phyloP scores from a whole-genome alignment of 2,113 vertebrate species.

The Albula goreensis region DNA sequence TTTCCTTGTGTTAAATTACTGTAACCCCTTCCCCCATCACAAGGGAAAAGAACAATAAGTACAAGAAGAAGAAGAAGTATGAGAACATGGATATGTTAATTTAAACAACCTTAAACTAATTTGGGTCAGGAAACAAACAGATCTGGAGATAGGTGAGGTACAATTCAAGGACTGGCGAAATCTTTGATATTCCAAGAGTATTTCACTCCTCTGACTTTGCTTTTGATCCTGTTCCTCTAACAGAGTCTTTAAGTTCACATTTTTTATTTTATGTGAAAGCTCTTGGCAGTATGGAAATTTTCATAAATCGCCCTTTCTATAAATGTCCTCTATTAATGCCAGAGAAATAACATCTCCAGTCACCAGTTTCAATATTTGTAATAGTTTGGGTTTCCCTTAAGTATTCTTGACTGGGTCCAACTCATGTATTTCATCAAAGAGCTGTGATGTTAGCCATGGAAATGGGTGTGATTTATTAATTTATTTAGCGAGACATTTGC shows the following conservation, averaged over 20 bases:
- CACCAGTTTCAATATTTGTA: conserved; percentile 13
- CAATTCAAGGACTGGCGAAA: not conserved
- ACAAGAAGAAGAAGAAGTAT: too few species aligned
- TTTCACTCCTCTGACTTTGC: not conserved
- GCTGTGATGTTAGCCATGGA: not conserved
- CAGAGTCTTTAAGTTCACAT: conserved; percentile 1
- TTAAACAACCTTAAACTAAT: too few species aligned
- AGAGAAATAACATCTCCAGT: conserved; percentile 3
- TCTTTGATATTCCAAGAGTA: conserved; percentile 19
- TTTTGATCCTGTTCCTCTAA: conserved; percentile 21
- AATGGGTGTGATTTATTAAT: not conserved
- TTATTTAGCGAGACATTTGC: not conserved
- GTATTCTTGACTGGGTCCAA: not conserved
- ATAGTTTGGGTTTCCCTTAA: not conserved
- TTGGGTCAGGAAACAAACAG: too few species aligned
- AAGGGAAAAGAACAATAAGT: too few species aligned
- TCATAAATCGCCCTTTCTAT: not conserved
- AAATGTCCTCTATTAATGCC: conserved; percentile 9
- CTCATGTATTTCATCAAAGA: not conserved
- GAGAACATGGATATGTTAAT: too few species aligned
- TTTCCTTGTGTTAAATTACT: too few species aligned
- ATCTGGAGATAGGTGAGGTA: not conserved
- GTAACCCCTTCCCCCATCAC: too few species aligned
- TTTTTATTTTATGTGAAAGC: not conserved
- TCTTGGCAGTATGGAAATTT: conserved; percentile 6